Evolutionary conservation across 1,140 invertebrate genomes (phyloP).

Genomic region (Mesaphorura yosii): DNA sequence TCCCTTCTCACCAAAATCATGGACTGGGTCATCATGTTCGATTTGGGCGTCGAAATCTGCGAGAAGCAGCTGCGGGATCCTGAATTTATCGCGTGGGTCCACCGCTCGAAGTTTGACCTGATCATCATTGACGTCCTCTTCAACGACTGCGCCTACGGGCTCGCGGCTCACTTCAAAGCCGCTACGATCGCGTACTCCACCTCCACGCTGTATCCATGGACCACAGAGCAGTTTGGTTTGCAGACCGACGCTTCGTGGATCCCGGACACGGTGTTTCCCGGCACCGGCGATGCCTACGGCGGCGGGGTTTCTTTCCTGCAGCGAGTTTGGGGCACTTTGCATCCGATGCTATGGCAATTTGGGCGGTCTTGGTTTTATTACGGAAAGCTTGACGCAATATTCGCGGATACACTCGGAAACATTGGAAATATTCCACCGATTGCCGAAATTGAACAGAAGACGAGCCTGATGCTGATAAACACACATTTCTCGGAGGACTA

Average conservation of each 20-base stretch:
- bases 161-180: slow-evolving; percentile 19
- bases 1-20: too few relatives aligned
- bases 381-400: slow-evolving; percentile 1
- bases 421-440: slow-evolving; percentile 6
- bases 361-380: neutral
- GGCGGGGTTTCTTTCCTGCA: too few relatives aligned
- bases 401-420: neutral
- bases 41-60: neutral
- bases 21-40: neutral
- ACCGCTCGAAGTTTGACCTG: slow-evolving; percentile 22
- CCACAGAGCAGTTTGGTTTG: slow-evolving; percentile 16
- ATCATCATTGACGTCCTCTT: slow-evolving; percentile 25
- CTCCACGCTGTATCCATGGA: neutral
- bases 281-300: too few relatives aligned
- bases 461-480: neutral
- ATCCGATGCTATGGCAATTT: too few relatives aligned
- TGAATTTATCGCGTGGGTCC: slow-evolving; percentile 14
- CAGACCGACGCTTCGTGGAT: slow-evolving; percentile 17
- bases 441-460: slow-evolving; percentile 1
- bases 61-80: slow-evolving; percentile 10
- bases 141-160: slow-evolving; percentile 26
- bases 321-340: too few relatives aligned
- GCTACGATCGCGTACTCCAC: slow-evolving; percentile 12
- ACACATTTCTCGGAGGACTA: slow-evolving; percentile 11
- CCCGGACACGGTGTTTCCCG: too few relatives aligned